phyloP scores from a whole-genome alignment of 37 sponge, comb jelly and placozoan genomes.

The Oscarella lobularis region DNA sequence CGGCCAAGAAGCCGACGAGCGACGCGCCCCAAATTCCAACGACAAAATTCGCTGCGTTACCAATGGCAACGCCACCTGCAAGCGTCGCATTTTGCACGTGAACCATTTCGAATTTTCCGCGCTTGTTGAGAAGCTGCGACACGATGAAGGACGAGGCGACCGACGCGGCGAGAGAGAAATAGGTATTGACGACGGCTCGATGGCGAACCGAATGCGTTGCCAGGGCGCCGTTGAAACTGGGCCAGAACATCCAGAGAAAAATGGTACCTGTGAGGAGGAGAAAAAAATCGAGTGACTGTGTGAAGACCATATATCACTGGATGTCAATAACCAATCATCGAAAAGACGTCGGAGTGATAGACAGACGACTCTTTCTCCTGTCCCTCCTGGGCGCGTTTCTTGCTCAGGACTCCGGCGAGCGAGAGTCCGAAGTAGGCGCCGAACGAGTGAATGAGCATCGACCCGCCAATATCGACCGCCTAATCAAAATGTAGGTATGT shows the following conservation, averaged over 20 bases:
- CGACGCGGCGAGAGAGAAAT: constrained; percentile 69
- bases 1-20: constrained; percentile 57
- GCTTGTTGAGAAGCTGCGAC: constrained; percentile 36
- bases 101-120: constrained; percentile 67
- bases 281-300: too few relatives aligned
- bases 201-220: constrained; percentile 51
- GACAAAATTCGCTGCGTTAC: constrained; percentile 61
- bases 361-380: constrained; percentile 30
- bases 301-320: too few relatives aligned
- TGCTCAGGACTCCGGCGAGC: constrained; percentile 45
- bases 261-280: constrained; percentile 40
- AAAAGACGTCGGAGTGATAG: constrained; percentile 78
- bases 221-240: constrained; percentile 83
- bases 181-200: constrained; percentile 84
- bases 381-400: constrained; percentile 34
- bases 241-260: constrained; percentile 93
- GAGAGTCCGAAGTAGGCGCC: constrained; percentile 93
- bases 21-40: constrained; percentile 75
- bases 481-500: constrained; percentile 35
- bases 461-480: constrained; percentile 87
- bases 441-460: constrained; percentile 83
- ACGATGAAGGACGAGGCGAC: constrained; percentile 59
- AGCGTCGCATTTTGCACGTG: constrained; percentile 90
- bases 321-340: constrained; percentile 76
- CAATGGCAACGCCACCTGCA: constrained; percentile 92